Percentiles rank a stretch among this genome's conserved stretches.
Evolutionary conservation across 2,797 vertebrate genomes (phyloP).

Genomic region (Prunella strophiata): DNA sequence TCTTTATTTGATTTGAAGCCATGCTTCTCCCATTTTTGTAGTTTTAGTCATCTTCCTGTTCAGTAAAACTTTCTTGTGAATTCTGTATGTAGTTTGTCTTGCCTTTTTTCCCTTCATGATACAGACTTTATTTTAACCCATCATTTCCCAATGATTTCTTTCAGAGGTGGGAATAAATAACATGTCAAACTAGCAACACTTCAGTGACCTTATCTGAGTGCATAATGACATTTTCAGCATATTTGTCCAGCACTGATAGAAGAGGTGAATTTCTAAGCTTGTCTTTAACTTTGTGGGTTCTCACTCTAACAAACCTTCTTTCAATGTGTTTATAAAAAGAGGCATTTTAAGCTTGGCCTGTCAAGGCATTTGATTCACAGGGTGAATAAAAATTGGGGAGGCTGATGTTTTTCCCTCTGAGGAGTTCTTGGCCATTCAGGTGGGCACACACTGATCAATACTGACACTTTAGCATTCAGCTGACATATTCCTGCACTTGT

Average conservation of each 20-base stretch:
- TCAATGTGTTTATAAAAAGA: background rate
- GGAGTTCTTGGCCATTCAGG: background rate
- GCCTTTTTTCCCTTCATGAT: background rate
- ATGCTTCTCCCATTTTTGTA: background rate
- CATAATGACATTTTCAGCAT: background rate
- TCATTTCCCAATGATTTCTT: background rate
- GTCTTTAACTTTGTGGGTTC: background rate
- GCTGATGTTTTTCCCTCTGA: background rate
- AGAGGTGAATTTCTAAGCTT: slow-evolving; percentile 5
- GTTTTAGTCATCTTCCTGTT: background rate
- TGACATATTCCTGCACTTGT: background rate
- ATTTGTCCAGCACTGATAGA: slow-evolving; percentile 2
- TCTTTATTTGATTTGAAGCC: background rate
- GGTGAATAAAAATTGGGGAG: background rate
- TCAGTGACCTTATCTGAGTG: background rate
- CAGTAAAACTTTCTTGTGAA: background rate
- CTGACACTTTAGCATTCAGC: background rate
- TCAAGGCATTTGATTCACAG: background rate
- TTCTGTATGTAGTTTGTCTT: background rate
- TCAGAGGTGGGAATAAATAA: slow-evolving; percentile 5
- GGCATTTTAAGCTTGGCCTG: background rate
- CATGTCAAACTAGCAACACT: background rate
- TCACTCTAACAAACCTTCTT: background rate
- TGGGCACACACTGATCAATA: background rate
- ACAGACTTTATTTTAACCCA: slow-evolving; percentile 11